Base-by-base conservation (phyloP, 2,888 invertebrate genomes). In the Gandaritis pyraliata region DNA sequence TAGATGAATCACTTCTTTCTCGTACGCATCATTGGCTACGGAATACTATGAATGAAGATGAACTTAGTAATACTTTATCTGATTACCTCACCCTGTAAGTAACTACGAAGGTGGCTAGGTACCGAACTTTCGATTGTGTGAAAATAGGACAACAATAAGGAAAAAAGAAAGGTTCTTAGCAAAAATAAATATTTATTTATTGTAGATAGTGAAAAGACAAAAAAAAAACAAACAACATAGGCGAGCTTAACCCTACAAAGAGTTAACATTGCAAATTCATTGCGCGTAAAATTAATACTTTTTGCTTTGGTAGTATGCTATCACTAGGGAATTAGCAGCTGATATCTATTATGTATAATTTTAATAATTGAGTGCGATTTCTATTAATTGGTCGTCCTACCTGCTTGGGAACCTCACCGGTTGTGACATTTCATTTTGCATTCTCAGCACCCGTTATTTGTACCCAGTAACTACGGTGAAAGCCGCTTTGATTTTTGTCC, bases 11-110 rank as follows among this genome's bases (percentile, higher is more conserved):
- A 58, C 50, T 55, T 58, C 13, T 16, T 56, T 55, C 50, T 56
- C 15, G 39, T 53, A 33, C 50, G 54, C 41, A 58, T 60, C 61
- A 55, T 60, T 60, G 59, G 29, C 39, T 23, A 51, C 45, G 39
- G 30, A 46, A 36, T 57, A 45, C 50, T 48, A 8, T 54, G 29
- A 43, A 53, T 53, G 41, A 33, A 47, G 39, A 52, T 51, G 39
- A 3, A 39, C 51, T 46, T 39, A 11, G 13, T n/a, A 52, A 46
- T 52, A 47, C 23, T 1, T 48, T 58, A 36, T 57, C 12, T 18
- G 36, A 33, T 33, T 15, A 12, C 18, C 6, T 54, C n/a, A 30
- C 6, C 11, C 43, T 33, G 38, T 55, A 29, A 18, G 15, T 30
- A 41, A 39, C 41, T 16, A 2, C 15, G 16, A 43, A 43, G 29